A percentile compares a stretch with the other conserved stretches of the same genome.
Conservation (phyloP, 2,797 vertebrate species). For the Sebastes nivosus region DNA sequence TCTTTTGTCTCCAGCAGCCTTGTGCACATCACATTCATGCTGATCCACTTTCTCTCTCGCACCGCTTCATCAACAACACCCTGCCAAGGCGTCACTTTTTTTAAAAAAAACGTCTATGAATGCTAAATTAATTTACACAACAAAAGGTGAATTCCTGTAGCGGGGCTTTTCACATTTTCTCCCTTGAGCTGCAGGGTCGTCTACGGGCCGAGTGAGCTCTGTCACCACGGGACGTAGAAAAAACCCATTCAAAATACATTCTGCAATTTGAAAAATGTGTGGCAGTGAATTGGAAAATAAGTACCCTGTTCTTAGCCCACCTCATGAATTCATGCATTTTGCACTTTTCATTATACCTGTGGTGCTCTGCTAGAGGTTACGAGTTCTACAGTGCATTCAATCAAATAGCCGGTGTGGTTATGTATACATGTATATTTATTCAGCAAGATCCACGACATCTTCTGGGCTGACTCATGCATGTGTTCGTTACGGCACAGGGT, state of each 20-base stretch:
- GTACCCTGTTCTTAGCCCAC: constrained; percentile 33
- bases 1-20: constrained; percentile 63
- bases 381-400: background rate
- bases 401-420: constrained; percentile 23
- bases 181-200: constrained; percentile 31
- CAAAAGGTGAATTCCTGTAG: constrained; percentile 37
- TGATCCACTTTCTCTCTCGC: constrained; percentile 36
- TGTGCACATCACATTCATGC: constrained; percentile 43
- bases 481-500: background rate
- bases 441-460: background rate
- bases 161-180: constrained; percentile 7
- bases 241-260: constrained; percentile 51
- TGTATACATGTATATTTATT: constrained; percentile 51
- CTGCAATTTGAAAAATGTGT: constrained; percentile 55
- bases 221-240: constrained; percentile 14
- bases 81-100: constrained; percentile 27
- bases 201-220: constrained; percentile 28
- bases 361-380: constrained; percentile 27
- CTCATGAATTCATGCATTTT: constrained; percentile 69
- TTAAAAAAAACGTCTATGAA: constrained; percentile 27
- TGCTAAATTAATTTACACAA: constrained; percentile 47
- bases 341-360: constrained; percentile 64
- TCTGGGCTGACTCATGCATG: constrained; percentile 3
- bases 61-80: constrained; percentile 12
- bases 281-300: constrained; percentile 62